Conservation (phyloP, 2,113 vertebrate species). For the Colius striatus region DNA sequence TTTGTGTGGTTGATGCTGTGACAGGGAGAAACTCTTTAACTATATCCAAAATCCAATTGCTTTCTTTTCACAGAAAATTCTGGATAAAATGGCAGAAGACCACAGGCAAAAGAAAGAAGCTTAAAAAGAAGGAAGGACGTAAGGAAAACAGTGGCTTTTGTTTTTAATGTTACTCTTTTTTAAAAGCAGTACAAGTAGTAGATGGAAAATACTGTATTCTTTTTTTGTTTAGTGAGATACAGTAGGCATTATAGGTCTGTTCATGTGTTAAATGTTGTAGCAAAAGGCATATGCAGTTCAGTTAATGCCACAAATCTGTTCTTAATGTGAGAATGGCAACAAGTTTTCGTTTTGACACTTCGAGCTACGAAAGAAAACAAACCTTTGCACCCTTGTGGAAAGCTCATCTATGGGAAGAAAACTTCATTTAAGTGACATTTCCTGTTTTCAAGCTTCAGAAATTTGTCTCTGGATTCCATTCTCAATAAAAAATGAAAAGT, state of each 20-base stretch:
- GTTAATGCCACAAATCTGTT: constrained; percentile 76
- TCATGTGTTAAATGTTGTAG: constrained; percentile 82
- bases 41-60: background rate
- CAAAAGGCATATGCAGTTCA: constrained; percentile 74
- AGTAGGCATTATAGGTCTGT: constrained; percentile 76
- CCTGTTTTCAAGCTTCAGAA: constrained; percentile 69
- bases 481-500: constrained; percentile 78
- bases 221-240: constrained; percentile 80
- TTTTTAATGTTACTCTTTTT: constrained; percentile 84
- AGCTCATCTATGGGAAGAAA: constrained; percentile 57
- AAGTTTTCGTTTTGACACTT: constrained; percentile 66
- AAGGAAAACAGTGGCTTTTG: constrained; percentile 78
- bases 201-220: constrained; percentile 75
- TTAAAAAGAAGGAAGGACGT: constrained; percentile 67
- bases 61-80: constrained; percentile 76
- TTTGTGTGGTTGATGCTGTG: background rate
- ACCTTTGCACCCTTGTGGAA: constrained; percentile 67
- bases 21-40: background rate
- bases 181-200: constrained; percentile 78
- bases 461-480: constrained; percentile 71
- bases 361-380: constrained; percentile 60
- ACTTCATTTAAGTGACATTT: constrained; percentile 51
- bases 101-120: constrained; percentile 80
- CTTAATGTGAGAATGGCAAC: constrained; percentile 70
- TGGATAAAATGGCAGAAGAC: constrained; percentile 84